Evolutionary conservation across 2,888 invertebrate species (phyloP), one percentile per base, ranked within the genome.

Genomic region (Aproaerema taeniolella): DNA sequence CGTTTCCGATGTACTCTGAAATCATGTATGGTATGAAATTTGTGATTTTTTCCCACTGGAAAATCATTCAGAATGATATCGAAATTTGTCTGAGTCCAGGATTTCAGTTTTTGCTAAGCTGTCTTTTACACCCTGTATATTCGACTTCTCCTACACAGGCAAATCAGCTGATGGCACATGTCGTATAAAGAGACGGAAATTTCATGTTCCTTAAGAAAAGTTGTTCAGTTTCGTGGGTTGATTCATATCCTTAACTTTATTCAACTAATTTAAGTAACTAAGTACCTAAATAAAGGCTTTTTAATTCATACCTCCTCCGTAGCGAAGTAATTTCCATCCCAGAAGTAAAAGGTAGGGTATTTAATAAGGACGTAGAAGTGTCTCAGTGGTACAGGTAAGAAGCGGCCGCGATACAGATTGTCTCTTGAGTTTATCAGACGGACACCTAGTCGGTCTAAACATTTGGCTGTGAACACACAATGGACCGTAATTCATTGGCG

Each of bases 331-430:
- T 93, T 93, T 67, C 95, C 95, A 52, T 91, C 89, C 91, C 93
- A 94, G 69, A 95, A 95, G 96, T 96, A 97, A 62, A 92, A 92
- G 41, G 82, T 88, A 55, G 90, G 89, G 8, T 92, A 89, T 47
- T 94, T 92, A 43, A 92, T 92, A 0, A 96, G 96, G 56, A 95
- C 94, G 6, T 97, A 80, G 73, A 95, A 95, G 61, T 93, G 92
- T 56, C 95, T 94, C 0, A 97, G 96, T 2, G 94, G 91, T 69
- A 97, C 95, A 0, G 96, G 95, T 61, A 96, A 93, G 67, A 97
- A 97, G 35, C 95, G 85, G 2, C 94, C 93, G 2, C 95, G 88
- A 0, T 94, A 93, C n/a, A 90, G 76, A 0, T 89, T 86, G 74
- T 97, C 97, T 6, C 95, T 78, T 0, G 93, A 90, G 67, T 96